Evolutionary conservation across 1,140 invertebrate genomes (phyloP).

Genomic region (Conus ventricosus): DNA sequence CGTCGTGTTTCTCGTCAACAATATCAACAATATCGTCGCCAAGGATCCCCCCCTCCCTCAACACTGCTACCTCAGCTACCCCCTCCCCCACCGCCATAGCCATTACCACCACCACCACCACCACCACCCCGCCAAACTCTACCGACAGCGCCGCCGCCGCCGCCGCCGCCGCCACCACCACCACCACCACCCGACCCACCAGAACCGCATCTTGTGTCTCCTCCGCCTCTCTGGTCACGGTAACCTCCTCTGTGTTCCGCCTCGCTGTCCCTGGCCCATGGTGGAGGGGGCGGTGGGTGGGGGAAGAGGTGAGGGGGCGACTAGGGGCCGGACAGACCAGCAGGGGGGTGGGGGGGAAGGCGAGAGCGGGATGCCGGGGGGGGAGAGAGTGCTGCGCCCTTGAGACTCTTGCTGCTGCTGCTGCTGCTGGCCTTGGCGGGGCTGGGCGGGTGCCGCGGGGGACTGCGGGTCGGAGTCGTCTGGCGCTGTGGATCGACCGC

Average conservation of each 20-base stretch:
- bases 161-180: not conserved
- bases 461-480: slow-evolving; percentile 35
- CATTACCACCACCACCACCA: not conserved
- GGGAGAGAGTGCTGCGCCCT: not conserved
- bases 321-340: too few species aligned
- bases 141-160: not conserved
- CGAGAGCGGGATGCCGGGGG: not conserved
- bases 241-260: not conserved
- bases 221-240: not conserved
- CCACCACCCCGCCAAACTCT: not conserved
- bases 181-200: not conserved
- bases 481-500: slow-evolving; percentile 50
- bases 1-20: not conserved
- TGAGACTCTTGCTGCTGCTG: slow-evolving; percentile 19
- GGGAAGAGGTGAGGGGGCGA: not conserved
- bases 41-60: not conserved
- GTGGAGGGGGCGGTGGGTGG: not conserved
- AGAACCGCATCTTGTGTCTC: not conserved
- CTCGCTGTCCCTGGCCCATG: not conserved
- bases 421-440: slow-evolving; percentile 18
- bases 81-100: not conserved
- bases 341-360: not conserved
- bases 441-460: not conserved
- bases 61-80: not conserved
- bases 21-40: not conserved